Evolutionary conservation across 2,113 vertebrate species (phyloP), one percentile per base, ranked within the genome.

Genomic region (Otus sunia): DNA sequence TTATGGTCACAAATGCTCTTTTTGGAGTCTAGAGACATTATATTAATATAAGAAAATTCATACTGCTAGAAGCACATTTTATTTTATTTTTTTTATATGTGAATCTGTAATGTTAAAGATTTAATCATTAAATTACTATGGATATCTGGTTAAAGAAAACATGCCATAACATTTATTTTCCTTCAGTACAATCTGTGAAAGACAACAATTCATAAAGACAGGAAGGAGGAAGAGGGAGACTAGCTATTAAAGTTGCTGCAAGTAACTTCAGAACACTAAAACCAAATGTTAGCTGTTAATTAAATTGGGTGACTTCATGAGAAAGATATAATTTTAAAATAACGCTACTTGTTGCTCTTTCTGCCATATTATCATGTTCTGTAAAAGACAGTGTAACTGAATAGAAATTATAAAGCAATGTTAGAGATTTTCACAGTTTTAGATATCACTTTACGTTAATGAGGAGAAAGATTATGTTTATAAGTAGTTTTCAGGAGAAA

Each of bases 91-190:
- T 21, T 47, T 32, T n/a, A 32, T 41, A 58, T 23, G 53, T 67
- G 23, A 82, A 66, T 50, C 27, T 79, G 17, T 29, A 81, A 82
- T 45, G 80, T 75, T 55, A 30, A 81, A 73, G 34, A 78, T 78
- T 10, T 21, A 73, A 84, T 86, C 56, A 90, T 94, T 92, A 81
- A 93, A 93, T 88, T 94, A 58, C 43, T 90, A 63, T 66, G 43
- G 93, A 72, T 89, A 32, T 62, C 66, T 86, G 25, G 60, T 39
- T 83, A 37, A 29, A 58, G 60, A 72, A 96, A 43, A 60, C 53
- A 63, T 36, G 18, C 73, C 29, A 34, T 23, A 86, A 72, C 19
- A 37, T 92, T 66, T 60, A 62, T 62, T 91, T 88, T 78, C 64
- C 47, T 45, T 91, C 62, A 39, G 16, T 90, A 80, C 9, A 14